Evolutionary conservation across 2,888 invertebrate genomes (phyloP).

Genomic region (Ochropleura leucogaster): DNA sequence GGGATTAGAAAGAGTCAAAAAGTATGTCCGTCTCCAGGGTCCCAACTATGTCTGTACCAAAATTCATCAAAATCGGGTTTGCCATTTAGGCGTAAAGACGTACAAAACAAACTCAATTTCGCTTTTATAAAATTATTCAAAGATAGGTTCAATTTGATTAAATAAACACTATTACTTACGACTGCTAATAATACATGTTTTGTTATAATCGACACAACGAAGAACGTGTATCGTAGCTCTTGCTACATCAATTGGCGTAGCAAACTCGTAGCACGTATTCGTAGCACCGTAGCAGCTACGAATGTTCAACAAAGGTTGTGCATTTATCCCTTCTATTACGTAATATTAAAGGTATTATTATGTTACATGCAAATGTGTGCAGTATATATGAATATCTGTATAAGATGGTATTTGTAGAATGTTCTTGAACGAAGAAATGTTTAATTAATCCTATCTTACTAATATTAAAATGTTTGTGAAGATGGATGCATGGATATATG

Average conservation of each 20-base stretch:
- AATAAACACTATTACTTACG: too few species aligned
- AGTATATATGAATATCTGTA: conserved; percentile 3
- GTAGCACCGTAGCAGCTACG: conserved; percentile 47
- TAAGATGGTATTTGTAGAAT: neutral
- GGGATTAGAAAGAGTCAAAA: too few species aligned
- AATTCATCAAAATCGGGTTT: too few species aligned
- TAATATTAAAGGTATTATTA: conserved; percentile 5
- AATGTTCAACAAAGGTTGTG: conserved; percentile 9
- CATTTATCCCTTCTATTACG: conserved; percentile 7
- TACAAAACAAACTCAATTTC: too few species aligned
- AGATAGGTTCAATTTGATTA: neutral
- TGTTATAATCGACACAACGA: neutral
- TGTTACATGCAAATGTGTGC: conserved; percentile 11
- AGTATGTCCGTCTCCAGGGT: too few species aligned
- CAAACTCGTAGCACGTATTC: conserved; percentile 22
- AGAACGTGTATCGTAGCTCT: conserved; percentile 12
- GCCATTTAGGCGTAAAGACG: too few species aligned
- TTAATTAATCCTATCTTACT: too few species aligned
- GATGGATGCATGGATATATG: too few species aligned
- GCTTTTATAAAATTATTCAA: too few species aligned
- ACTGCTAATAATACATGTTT: neutral
- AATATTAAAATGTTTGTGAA: too few species aligned
- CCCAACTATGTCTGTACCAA: too few species aligned
- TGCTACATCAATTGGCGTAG: conserved; percentile 21
- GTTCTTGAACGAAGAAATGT: neutral